These are phyloP conservation scores for Diadophis punctatus DNA, from an alignment of 2,113 vertebrate species.

Conservation along the genomic window DNA sequence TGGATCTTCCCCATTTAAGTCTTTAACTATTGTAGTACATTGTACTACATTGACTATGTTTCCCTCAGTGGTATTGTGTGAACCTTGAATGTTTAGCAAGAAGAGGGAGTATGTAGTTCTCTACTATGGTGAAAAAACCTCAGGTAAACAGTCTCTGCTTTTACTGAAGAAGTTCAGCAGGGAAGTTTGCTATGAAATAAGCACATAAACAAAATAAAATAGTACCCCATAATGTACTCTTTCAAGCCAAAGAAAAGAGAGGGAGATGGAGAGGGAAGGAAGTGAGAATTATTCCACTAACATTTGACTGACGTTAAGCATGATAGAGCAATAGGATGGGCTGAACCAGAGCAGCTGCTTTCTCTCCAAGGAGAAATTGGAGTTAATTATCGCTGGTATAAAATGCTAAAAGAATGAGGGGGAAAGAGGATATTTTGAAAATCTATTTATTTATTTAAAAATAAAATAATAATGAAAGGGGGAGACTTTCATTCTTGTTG, in stretches of 20 bases:
- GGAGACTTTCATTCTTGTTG: conserved; percentile 41
- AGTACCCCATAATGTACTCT: conserved; percentile 14
- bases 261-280: not conserved
- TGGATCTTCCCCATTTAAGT: not conserved
- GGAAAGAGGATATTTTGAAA: conserved; percentile 21
- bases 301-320: conserved; percentile 33
- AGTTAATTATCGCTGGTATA: conserved; percentile 13
- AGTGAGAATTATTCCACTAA: conserved; percentile 8
- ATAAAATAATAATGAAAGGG: conserved; percentile 28
- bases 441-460: conserved; percentile 34
- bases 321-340: conserved; percentile 25
- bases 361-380: conserved; percentile 31
- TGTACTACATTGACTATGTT: not conserved
- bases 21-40: not conserved
- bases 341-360: conserved; percentile 20
- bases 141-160: not conserved
- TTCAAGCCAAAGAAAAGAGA: not conserved
- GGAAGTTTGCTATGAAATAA: not conserved
- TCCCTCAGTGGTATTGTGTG: not conserved
- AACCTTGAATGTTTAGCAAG: not conserved
- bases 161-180: not conserved
- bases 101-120: not conserved
- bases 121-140: not conserved
- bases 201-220: not conserved
- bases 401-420: not conserved